A percentile compares a stretch with the other conserved stretches of the same genome.
Evolutionary conservation across 2,113 vertebrate genomes (phyloP).

Genomic region (Boulengeromyrus knoepffleri): DNA sequence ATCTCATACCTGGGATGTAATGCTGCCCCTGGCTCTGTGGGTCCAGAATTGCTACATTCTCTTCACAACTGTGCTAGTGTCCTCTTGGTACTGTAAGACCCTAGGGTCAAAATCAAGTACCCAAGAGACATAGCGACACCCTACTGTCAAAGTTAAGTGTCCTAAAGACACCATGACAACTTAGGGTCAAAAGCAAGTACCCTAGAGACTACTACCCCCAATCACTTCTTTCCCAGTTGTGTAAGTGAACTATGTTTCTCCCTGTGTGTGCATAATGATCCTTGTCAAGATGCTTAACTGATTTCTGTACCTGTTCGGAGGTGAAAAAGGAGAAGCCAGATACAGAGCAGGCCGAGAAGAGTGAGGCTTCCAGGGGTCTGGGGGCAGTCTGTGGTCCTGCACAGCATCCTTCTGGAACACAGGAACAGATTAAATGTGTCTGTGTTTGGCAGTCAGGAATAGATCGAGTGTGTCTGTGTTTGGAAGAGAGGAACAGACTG

Average conservation of each 20-base stretch:
- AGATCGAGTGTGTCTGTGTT: neutral
- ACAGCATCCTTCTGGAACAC: constrained; percentile 30
- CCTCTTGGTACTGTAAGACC: neutral
- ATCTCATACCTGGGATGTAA: neutral
- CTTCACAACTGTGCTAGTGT: neutral
- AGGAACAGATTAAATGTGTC: neutral
- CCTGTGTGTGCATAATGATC: neutral
- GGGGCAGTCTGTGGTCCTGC: constrained; percentile 13
- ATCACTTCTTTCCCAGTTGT: neutral
- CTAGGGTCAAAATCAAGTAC: neutral
- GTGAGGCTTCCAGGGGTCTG: constrained; percentile 1
- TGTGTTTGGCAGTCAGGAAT: neutral
- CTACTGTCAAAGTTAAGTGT: neutral
- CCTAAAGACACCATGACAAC: neutral
- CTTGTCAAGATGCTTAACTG: neutral
- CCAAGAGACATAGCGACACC: neutral
- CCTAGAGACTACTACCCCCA: neutral
- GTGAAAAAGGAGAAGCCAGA: neutral
- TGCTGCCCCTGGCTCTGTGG: neutral
- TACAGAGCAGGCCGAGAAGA: constrained; percentile 1
- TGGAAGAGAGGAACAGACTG: neutral
- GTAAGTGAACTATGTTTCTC: neutral
- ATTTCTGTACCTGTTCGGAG: neutral
- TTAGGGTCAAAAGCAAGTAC: neutral
- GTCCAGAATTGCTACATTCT: neutral